phyloP scores from a whole-genome alignment of 2,113 vertebrate species.

The Vulpes lagopus region DNA sequence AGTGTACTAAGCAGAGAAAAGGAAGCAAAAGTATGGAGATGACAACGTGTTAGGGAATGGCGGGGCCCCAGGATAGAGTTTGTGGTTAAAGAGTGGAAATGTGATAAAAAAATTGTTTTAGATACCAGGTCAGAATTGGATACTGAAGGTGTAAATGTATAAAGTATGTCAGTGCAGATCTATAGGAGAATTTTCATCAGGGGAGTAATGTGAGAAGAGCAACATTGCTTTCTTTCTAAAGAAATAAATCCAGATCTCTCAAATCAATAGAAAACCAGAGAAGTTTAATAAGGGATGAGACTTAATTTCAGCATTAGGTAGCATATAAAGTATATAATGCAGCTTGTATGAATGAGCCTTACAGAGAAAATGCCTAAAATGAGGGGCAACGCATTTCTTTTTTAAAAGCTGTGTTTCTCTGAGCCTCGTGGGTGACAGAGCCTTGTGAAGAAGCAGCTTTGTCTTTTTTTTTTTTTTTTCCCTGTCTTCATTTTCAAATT shows the following conservation, averaged over 20 bases:
- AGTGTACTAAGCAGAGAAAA: neutral
- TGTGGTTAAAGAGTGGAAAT: neutral
- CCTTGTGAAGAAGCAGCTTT: neutral
- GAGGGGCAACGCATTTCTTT: conserved; percentile 22
- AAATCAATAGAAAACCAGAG: conserved; percentile 27
- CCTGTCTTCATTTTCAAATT: conserved; percentile 19
- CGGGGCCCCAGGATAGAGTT: neutral
- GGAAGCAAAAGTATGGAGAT: neutral
- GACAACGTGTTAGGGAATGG: neutral
- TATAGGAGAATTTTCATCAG: neutral
- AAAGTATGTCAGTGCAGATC: neutral
- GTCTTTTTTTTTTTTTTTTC: neutral
- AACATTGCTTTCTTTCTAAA: conserved; percentile 38
- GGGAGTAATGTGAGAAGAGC: neutral
- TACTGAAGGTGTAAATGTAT: conserved; percentile 23
- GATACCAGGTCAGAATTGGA: conserved; percentile 8
- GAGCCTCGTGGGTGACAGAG: neutral
- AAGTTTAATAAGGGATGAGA: neutral
- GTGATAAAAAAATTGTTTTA: conserved; percentile 19
- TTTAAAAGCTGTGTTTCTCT: neutral
- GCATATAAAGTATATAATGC: conserved; percentile 9
- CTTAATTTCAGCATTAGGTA: conserved; percentile 44
- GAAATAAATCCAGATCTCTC: conserved; percentile 35
- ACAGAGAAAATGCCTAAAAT: neutral
- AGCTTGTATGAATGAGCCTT: neutral